phyloP scores from a whole-genome alignment of 2,113 vertebrate species.

The Apodemus sylvaticus region DNA sequence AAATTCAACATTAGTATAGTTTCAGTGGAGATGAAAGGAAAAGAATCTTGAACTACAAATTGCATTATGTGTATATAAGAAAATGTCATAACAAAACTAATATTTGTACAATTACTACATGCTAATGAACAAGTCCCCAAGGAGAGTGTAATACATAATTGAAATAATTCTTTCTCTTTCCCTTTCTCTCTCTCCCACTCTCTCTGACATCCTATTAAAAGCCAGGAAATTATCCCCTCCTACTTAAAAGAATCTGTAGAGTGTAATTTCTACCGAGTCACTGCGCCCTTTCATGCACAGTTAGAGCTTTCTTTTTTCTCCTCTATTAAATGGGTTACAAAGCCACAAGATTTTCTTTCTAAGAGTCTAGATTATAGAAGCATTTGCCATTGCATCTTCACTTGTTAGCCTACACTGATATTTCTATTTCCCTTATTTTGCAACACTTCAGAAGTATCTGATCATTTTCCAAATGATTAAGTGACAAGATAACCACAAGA shows the following conservation, averaged over 20 bases:
- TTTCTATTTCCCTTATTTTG: constrained; percentile 36
- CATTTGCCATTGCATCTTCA: background rate
- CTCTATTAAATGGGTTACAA: background rate
- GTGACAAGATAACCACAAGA: background rate
- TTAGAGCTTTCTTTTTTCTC: background rate
- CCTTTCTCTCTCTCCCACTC: background rate
- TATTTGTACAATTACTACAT: background rate
- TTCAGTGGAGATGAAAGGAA: background rate
- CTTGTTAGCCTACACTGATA: background rate
- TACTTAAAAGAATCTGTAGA: background rate
- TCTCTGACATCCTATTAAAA: background rate
- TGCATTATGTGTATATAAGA: background rate
- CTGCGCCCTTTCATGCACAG: background rate
- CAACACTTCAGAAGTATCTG: background rate
- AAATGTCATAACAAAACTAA: background rate
- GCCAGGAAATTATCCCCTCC: constrained; percentile 53
- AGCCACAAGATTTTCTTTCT: background rate
- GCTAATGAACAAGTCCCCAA: background rate
- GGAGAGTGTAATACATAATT: background rate
- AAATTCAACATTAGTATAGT: background rate
- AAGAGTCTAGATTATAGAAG: background rate
- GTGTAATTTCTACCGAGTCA: background rate
- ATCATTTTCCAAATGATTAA: background rate
- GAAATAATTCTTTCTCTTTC: background rate
- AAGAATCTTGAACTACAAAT: background rate